Evolutionary conservation across 1,140 invertebrate genomes (phyloP).

Genomic region (Sycobia sp.): DNA sequence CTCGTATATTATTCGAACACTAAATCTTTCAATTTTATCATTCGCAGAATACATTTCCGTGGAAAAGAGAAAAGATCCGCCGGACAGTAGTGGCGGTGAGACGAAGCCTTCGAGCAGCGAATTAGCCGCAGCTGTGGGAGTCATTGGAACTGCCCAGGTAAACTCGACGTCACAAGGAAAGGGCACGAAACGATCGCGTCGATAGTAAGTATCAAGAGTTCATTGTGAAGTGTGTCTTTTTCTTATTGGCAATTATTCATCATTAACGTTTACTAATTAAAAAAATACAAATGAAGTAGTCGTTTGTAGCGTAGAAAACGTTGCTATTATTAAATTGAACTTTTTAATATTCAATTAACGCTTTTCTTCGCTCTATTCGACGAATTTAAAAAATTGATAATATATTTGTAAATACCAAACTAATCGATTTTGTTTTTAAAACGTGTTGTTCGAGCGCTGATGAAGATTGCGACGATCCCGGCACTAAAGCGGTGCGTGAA

Average conservation of each 20-base stretch:
- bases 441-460: conserved; percentile 75
- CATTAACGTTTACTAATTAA: no score
- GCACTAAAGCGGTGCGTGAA: conserved; percentile 91
- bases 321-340: background rate
- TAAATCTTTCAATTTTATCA: no score
- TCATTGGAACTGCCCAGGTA: conserved; percentile 63
- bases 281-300: no score
- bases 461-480: conserved; percentile 80
- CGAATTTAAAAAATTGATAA: conserved; percentile 11
- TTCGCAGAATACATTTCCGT: conserved; percentile 60
- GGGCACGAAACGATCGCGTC: conserved; percentile 73
- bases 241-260: no score
- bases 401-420: conserved; percentile 36
- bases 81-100: conserved; percentile 69
- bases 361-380: no score
- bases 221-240: no score
- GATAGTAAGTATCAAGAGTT: conserved; percentile 76
- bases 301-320: no score
- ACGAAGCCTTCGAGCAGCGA: conserved; percentile 75
- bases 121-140: conserved; percentile 51
- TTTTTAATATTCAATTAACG: no score
- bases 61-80: conserved; percentile 88
- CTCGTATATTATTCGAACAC: no score
- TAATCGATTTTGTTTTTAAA: conserved; percentile 59
- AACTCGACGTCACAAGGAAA: conserved; percentile 66